Percentiles rank a stretch among this genome's conserved stretches.
Conservation (phyloP, 2,888 invertebrate species). For the Prosapia bicincta region DNA sequence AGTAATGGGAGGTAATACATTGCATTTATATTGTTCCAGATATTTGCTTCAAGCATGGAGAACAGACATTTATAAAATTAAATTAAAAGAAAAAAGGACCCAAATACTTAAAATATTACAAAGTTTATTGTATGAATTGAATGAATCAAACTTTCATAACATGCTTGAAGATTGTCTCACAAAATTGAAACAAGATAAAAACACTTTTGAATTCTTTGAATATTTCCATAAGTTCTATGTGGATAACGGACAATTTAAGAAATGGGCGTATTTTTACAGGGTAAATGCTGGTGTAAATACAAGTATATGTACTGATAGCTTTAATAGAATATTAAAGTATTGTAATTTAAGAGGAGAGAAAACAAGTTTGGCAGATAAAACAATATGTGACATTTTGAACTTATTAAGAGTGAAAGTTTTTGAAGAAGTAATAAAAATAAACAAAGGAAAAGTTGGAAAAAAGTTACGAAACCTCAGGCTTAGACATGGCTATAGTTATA, state of each 20-base stretch:
- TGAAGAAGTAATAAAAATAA: constrained; percentile 8
- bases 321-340: constrained; percentile 27
- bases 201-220: constrained; percentile 32
- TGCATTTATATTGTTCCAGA: constrained; percentile 38
- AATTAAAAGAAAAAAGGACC: background rate
- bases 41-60: constrained; percentile 34
- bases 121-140: background rate
- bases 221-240: constrained; percentile 34
- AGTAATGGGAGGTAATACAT: constrained; percentile 32
- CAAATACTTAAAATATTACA: background rate
- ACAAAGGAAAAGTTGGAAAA: constrained; percentile 1
- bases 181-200: background rate
- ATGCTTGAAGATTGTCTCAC: background rate
- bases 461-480: constrained; percentile 9
- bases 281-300: constrained; percentile 23
- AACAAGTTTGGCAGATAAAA: constrained; percentile 15
- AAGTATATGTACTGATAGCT: constrained; percentile 20
- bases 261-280: constrained; percentile 28
- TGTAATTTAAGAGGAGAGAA: constrained; percentile 19
- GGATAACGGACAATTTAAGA: constrained; percentile 5
- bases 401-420: constrained; percentile 24
- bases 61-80: background rate
- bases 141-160: background rate
- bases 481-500: constrained; percentile 13
- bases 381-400: constrained; percentile 15